Percentiles rank a stretch among this genome's conserved stretches.
Conservation (phyloP, 2,888 invertebrate genomes). For the Noctua janthe region DNA sequence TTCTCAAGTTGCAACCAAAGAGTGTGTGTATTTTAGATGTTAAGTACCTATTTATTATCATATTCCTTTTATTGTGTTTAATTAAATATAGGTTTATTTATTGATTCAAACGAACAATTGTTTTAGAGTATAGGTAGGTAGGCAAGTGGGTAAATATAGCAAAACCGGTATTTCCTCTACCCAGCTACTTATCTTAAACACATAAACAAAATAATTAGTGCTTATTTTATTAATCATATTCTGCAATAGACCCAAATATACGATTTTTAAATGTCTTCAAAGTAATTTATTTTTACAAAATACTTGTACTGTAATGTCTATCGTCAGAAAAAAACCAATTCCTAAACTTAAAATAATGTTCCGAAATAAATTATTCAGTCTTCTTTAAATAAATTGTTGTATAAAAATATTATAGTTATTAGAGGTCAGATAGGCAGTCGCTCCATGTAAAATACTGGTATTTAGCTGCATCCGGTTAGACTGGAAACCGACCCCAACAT, state of each 20-base stretch:
- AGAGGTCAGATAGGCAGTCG: too few species aligned
- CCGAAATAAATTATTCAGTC: too few species aligned
- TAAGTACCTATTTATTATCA: background rate
- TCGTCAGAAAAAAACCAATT: too few species aligned
- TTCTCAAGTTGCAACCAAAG: background rate
- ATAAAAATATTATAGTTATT: too few species aligned
- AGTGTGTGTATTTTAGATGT: background rate
- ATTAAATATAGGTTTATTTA: background rate
- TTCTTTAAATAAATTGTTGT: too few species aligned
- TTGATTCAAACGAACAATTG: background rate
- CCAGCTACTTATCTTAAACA: background rate
- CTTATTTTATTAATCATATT: background rate
- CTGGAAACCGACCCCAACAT: too few species aligned
- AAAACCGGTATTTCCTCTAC: background rate
- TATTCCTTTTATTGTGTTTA: background rate
- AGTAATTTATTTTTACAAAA: too few species aligned
- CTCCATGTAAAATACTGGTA: too few species aligned
- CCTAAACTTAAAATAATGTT: too few species aligned
- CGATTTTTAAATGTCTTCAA: background rate
- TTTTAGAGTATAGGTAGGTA: background rate
- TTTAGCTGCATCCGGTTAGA: too few species aligned
- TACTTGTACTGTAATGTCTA: too few species aligned
- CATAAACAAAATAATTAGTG: background rate
- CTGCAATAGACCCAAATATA: too few species aligned
- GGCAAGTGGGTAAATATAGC: background rate